phyloP scores from a whole-genome alignment of 1,140 invertebrate genomes.

The Heliconius eleuchia region DNA sequence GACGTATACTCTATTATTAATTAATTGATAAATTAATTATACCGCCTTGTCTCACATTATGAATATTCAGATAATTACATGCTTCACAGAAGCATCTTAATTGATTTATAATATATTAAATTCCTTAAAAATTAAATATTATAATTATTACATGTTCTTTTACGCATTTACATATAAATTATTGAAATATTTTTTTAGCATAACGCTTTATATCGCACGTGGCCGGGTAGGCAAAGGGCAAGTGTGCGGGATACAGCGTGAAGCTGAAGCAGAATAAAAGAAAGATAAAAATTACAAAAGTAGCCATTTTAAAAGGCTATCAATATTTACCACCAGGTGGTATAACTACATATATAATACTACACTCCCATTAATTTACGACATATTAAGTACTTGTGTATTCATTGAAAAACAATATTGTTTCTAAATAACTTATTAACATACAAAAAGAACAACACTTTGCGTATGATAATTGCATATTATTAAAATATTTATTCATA shows the following conservation, averaged over 20 bases:
- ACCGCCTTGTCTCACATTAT: background rate
- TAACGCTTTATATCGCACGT: too few relatives aligned
- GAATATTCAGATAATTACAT: background rate
- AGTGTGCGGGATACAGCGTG: too few relatives aligned
- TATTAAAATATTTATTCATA: conserved; percentile 27
- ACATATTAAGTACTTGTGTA: background rate
- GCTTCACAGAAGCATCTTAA: background rate
- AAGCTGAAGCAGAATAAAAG: too few relatives aligned
- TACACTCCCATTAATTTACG: background rate
- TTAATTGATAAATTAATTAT: background rate
- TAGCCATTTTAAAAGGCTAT: too few relatives aligned
- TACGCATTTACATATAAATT: background rate
- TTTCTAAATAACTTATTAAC: background rate
- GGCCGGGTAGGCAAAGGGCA: too few relatives aligned
- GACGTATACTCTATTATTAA: background rate
- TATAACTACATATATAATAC: background rate
- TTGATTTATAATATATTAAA: background rate
- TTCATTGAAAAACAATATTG: conserved; percentile 9
- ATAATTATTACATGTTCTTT: background rate
- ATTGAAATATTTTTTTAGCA: too few relatives aligned
- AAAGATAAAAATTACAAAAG: too few relatives aligned
- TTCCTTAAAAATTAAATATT: too few relatives aligned
- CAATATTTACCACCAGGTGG: background rate
- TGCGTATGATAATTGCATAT: conserved; percentile 14
- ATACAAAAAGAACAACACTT: conserved; percentile 1